Evolutionary conservation across 1,140 invertebrate species (phyloP).

Genomic region (Maconellicoccus hirsutus): DNA sequence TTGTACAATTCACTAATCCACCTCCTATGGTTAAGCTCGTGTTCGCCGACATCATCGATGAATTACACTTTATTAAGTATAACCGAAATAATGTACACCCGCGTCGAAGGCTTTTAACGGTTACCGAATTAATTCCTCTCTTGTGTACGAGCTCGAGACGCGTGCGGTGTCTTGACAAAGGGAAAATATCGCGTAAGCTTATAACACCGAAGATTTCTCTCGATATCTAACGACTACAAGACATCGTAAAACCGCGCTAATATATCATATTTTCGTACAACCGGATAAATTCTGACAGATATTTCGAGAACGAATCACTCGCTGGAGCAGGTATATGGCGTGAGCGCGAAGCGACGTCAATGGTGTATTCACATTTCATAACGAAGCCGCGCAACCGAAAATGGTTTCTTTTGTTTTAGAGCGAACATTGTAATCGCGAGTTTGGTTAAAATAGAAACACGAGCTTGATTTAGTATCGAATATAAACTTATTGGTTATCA

Average conservation of each 20-base stretch:
- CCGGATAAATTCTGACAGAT: not conserved
- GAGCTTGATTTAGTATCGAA: not conserved
- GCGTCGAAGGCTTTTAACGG: conserved; percentile 1
- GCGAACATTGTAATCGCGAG: not conserved
- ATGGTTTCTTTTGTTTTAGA: too few relatives aligned
- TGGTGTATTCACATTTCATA: too few relatives aligned
- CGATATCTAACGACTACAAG: conserved; percentile 1
- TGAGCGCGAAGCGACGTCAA: too few relatives aligned
- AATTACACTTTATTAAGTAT: not conserved
- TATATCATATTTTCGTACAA: not conserved
- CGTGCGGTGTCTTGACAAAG: not conserved
- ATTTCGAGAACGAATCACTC: too few relatives aligned
- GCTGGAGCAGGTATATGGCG: too few relatives aligned
- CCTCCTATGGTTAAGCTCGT: not conserved
- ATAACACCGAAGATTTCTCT: not conserved
- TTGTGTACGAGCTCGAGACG: too few relatives aligned
- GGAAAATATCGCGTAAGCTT: not conserved
- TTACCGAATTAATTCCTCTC: not conserved
- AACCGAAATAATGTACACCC: not conserved
- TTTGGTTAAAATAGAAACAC: not conserved
- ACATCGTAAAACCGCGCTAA: not conserved
- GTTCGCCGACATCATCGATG: not conserved
- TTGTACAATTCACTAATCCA: conserved; percentile 4
- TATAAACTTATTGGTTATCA: conserved; percentile 9
- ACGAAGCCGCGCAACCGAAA: too few relatives aligned